Evolutionary conservation across 1,140 invertebrate species (phyloP), one percentile per base, ranked within the genome.

Genomic region (Chelonus insularis): DNA sequence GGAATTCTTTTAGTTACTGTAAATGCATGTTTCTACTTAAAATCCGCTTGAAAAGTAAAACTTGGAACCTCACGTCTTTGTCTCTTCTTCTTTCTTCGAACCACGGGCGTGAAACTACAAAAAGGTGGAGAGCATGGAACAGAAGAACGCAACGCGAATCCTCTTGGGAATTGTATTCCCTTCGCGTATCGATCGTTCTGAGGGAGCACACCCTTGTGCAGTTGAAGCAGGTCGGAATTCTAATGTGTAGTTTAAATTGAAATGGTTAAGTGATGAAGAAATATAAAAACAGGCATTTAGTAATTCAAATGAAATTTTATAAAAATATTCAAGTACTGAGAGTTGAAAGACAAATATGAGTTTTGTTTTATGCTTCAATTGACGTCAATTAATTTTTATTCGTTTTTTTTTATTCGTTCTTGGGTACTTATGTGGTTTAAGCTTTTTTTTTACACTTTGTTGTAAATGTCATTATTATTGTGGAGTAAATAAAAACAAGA

Each of bases 161-260:
- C 32, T 20, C 48, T 32, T 41, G 37, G 34, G 54, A 60, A 60
- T 54, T 60, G 50, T 43, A 60, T 52, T 60, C 48, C 34, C 50
- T 41, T 54, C 23, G 36, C 23, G 34, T 60, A 60, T 60, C 58
- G 58, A 60, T 60, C 58, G n/a, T 43, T 23, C 2, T 11, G 9
- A 8, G 23, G 23, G 47, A 34, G 20, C 7, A 52, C 16, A 9
- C 29, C 47, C 43, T 50, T n/a, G 47, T 23, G 36, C 18, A 16
- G 20, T 60, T 48, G 29, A 52, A 54, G 48, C 39, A 60, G 36
- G 18, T 60, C 50, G 36, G 37, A 52, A 54, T 60, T 60, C 50
- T 36, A 60, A 54, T 54, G 48, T 21, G 21, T 54, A 25, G 48
- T 37, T 41, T 9, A 39, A 51, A 60, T 51, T 51, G n/a, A 36